Percentiles rank a stretch among this genome's conserved stretches.
phyloP scores from a whole-genome alignment of 2,113 vertebrate species.

The Apteryx mantelli region DNA sequence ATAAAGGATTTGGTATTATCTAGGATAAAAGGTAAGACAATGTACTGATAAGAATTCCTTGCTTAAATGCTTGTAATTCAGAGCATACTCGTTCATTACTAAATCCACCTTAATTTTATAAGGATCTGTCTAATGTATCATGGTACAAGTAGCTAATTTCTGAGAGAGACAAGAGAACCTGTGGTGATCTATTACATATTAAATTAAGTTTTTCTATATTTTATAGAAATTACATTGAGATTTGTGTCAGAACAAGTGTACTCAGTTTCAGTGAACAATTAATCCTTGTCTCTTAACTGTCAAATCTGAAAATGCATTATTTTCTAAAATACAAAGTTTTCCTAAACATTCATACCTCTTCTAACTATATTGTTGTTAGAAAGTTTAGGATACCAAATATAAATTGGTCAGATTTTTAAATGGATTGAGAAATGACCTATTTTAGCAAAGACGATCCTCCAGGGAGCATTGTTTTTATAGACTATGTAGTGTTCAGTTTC shows the following conservation, averaged over 20 bases:
- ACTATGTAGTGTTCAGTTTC: not conserved
- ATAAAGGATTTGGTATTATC: slow-evolving; percentile 81
- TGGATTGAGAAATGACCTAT: not conserved
- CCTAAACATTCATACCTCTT: not conserved
- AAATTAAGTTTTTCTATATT: not conserved
- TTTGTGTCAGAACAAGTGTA: not conserved
- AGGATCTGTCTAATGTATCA: not conserved
- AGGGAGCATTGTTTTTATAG: not conserved
- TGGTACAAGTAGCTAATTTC: not conserved
- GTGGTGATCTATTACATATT: not conserved
- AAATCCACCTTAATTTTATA: not conserved
- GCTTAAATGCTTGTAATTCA: not conserved
- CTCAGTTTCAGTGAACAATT: not conserved
- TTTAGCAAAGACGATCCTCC: not conserved
- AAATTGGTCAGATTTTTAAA: not conserved
- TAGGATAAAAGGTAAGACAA: slow-evolving; percentile 81
- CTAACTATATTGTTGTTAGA: not conserved
- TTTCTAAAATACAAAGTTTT: not conserved
- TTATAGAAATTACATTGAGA: not conserved
- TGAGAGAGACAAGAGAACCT: not conserved
- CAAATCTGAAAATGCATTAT: not conserved
- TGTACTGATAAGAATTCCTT: not conserved
- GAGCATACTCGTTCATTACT: not conserved
- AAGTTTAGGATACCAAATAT: not conserved
- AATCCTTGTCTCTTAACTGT: not conserved